Percentiles rank a stretch among this genome's conserved stretches.
These are phyloP conservation scores for Peucedramus taeniatus DNA, from an alignment of 2,113 vertebrate genomes.

Conservation along the genomic window DNA sequence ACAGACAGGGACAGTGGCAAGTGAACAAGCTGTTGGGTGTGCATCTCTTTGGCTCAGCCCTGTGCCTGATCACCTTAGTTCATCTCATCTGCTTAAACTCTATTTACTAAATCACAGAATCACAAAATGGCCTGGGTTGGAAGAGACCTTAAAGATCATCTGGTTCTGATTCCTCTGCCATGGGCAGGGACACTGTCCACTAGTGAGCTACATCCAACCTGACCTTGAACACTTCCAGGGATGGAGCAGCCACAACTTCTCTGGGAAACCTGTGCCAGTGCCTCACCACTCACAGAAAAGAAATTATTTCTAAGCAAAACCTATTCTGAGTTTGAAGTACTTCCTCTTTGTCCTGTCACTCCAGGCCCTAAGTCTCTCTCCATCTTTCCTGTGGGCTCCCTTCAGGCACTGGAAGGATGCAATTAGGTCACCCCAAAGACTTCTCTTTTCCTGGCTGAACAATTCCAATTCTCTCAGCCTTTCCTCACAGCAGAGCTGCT, in stretches of 20 bases:
- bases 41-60: background rate
- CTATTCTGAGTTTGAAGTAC: background rate
- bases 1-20: background rate
- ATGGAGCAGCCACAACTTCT: background rate
- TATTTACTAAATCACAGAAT: background rate
- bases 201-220: background rate
- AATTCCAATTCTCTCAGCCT: background rate
- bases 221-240: background rate
- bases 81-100: background rate
- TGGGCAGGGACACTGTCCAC: background rate
- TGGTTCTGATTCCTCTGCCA: background rate
- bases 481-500: background rate
- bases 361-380: background rate
- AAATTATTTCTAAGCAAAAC: background rate
- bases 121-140: background rate
- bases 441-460: background rate
- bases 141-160: background rate
- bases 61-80: background rate
- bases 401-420: rapidly evolving
- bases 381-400: rapidly evolving
- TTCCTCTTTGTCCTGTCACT: background rate
- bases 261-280: rapidly evolving
- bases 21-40: background rate
- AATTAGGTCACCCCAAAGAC: rapidly evolving
- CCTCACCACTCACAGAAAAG: background rate